Evolutionary conservation across 2,888 invertebrate genomes (phyloP).

Genomic region (Conops quadrifasciatus): DNA sequence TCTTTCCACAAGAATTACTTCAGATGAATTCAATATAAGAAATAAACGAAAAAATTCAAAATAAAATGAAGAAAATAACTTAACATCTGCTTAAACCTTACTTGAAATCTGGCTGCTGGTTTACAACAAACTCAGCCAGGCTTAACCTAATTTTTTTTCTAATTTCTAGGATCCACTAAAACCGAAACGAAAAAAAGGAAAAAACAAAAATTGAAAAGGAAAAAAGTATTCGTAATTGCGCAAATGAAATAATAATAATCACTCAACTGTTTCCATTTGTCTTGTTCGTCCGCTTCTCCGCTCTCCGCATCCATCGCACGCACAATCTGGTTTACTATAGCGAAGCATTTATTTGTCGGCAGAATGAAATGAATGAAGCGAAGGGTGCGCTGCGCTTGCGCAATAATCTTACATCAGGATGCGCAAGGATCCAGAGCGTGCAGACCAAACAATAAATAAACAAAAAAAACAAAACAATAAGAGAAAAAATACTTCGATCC

Average conservation of each 20-base stretch:
- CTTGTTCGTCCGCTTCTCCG: constrained; percentile 12
- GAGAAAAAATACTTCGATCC: not conserved
- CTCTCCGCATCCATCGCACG: not conserved
- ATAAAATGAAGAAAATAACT: constrained; percentile 15
- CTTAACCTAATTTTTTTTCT: constrained; percentile 31
- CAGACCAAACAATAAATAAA: not conserved
- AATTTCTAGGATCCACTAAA: not conserved
- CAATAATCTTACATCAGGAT: constrained; percentile 3
- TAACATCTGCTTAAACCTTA: constrained; percentile 14
- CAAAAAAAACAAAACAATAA: not conserved
- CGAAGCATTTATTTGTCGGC: not conserved
- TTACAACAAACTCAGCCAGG: constrained; percentile 24
- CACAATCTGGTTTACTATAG: not conserved
- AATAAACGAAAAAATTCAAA: constrained; percentile 9
- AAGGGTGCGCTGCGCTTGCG: constrained; percentile 9
- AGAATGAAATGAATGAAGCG: not conserved
- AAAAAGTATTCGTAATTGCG: constrained; percentile 23
- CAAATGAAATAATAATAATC: constrained; percentile 36
- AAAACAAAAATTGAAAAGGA: not conserved
- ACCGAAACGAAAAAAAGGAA: not conserved
- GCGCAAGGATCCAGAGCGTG: not conserved
- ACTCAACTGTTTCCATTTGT: constrained; percentile 37
- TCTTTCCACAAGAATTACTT: not conserved
- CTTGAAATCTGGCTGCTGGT: not conserved
- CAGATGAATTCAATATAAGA: not conserved